Base-by-base conservation (phyloP, 1,140 invertebrate genomes). In the Teleopsis dalmanni region DNA sequence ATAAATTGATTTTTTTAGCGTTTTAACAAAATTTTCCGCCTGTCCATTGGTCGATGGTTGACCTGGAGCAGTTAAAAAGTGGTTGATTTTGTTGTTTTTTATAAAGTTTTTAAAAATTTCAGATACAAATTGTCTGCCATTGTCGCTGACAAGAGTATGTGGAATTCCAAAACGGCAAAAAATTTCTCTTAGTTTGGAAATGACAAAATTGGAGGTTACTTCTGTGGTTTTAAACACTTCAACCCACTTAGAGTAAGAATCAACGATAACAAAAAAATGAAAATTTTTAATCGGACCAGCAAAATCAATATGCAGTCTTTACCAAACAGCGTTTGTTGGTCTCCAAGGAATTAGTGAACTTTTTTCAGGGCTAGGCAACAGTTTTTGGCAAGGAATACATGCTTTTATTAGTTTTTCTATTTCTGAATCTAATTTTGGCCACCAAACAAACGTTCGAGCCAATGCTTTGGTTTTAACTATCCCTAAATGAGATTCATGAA, bases 1-100 rank as follows among this genome's bases (percentile, higher is more conserved):
- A 48, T 31, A 38, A 45, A 45, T 16, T 19, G 43, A 33, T 29
- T 45, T 45, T 38, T 47, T 47, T 23, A 47, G 22, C 5, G 19
- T 22, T 22, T 47, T 47, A 16, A 47, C 33, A 11, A 47, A 47
- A 47, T 47, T 47, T 47, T 47, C 45, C n/a, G 45, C 45, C 16
- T 36, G 33, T 33, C 45, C 45, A 47, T 47, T 47, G n/a, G 33
- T 47, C 21, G 33, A 14, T 22, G 45, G 43, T 18, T 19, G 43
- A 8, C 43, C 37, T 16, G 35, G 36, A 34, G 31, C 40, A n/a
- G 38, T 41, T 34, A 42, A 10, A 34, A 42, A 14, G 11, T 49
- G 37, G 23, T 42, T 35, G 16, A 41, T 49, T 40, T 34, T 40
- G 42, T 49, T 42, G n/a, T n/a, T 49, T 35, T 19, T 3, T 23